A percentile compares a stretch with the other conserved stretches of the same genome.
Evolutionary conservation across 53 echinoderm and acorn worm species (phyloP).

Genomic region (Glandiceps talaboti): DNA sequence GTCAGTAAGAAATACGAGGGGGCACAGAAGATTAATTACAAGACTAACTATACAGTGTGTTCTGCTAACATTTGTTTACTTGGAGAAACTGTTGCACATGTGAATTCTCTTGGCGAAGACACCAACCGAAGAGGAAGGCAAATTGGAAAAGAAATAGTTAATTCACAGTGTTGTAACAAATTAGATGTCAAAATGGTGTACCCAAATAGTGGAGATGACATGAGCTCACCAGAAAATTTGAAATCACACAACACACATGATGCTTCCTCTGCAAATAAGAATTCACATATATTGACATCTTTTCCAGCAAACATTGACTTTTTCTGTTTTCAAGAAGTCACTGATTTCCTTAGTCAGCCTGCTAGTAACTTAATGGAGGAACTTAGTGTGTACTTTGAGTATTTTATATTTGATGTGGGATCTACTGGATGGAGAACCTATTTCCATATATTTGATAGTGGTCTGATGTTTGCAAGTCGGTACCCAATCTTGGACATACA

Average conservation of each 20-base stretch:
- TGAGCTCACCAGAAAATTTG: background rate
- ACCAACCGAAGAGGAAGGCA: background rate
- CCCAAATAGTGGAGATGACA: background rate
- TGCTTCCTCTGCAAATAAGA: background rate
- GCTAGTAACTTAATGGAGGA: slow-evolving; percentile 44
- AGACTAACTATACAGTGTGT: background rate
- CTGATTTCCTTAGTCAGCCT: slow-evolving; percentile 41
- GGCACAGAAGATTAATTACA: background rate
- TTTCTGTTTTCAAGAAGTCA: slow-evolving; percentile 83
- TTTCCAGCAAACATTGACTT: slow-evolving; percentile 89
- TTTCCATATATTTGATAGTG: slow-evolving; percentile 68
- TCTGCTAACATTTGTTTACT: background rate
- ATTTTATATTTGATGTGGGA: slow-evolving; percentile 80
- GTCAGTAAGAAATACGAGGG: background rate
- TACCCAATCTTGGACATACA: slow-evolving; percentile 90
- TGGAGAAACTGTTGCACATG: background rate
- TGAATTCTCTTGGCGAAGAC: background rate
- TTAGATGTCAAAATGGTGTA: background rate
- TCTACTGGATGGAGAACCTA: slow-evolving; percentile 58
- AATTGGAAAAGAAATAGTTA: background rate
- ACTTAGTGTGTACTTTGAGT: slow-evolving; percentile 68
- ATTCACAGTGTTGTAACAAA: too few relatives aligned
- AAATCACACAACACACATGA: background rate
- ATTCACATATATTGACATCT: background rate
- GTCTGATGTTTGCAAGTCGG: slow-evolving; percentile 83